Conservation (phyloP, 2,888 invertebrate species). For the Anarsia innoxiella region DNA sequence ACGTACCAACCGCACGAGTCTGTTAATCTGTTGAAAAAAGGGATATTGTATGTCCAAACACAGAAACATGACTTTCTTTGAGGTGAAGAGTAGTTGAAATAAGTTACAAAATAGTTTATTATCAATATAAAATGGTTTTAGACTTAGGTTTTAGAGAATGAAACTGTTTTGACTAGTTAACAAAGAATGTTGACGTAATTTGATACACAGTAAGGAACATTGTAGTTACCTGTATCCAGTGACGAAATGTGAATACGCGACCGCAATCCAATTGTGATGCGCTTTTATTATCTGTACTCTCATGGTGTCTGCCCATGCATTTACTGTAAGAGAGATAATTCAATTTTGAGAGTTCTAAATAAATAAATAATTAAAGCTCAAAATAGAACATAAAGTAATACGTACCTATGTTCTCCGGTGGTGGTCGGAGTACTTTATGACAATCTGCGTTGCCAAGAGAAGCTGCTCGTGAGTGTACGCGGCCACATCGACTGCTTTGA, state of each 20-base stretch:
- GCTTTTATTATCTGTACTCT: constrained; percentile 95
- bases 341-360: no score
- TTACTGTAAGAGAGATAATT: constrained; percentile 62
- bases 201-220: no score
- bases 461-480: constrained; percentile 87
- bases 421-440: constrained; percentile 58
- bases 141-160: no score
- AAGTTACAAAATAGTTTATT: no score
- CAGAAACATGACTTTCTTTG: no score
- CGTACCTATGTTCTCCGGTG: constrained; percentile 65
- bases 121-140: no score
- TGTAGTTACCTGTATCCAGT: constrained; percentile 93
- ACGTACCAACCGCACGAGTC: constrained; percentile 98
- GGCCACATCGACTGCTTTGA: constrained; percentile 61
- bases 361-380: not conserved
- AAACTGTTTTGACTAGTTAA: no score
- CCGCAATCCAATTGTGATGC: constrained; percentile 98
- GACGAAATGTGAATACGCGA: constrained; percentile 96
- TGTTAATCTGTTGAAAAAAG: constrained; percentile 79
- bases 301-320: constrained; percentile 87
- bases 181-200: no score
- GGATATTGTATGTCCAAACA: no score
- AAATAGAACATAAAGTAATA: constrained; percentile 15
- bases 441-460: constrained; percentile 79
- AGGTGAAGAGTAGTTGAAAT: no score